Percentiles rank a stretch among this genome's conserved stretches.
phyloP scores from a whole-genome alignment of 2,888 invertebrate genomes.

The Synergus laeviventris region DNA sequence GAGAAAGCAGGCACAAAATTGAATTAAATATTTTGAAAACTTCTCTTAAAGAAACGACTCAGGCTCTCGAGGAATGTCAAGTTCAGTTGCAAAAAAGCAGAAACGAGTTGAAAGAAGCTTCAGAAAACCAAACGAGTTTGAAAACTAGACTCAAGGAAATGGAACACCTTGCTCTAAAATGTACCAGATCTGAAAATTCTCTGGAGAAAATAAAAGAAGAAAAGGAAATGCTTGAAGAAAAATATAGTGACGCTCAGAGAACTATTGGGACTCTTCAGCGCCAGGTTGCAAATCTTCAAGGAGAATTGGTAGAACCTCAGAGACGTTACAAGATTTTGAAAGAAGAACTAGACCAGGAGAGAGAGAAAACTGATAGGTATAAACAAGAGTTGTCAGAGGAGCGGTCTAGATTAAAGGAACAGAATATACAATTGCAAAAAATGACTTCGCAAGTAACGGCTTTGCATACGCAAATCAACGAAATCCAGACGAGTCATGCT shows the following conservation, averaged over 20 bases:
- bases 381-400: constrained; percentile 66
- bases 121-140: constrained; percentile 57
- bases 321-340: constrained; percentile 65
- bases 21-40: constrained; percentile 63
- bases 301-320: constrained; percentile 69
- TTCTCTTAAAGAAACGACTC: constrained; percentile 64
- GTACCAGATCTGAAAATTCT: constrained; percentile 61
- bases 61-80: constrained; percentile 67
- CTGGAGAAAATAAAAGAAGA: constrained; percentile 64
- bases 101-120: constrained; percentile 59
- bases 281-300: constrained; percentile 62
- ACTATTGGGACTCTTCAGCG: constrained; percentile 62
- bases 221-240: constrained; percentile 64
- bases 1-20: constrained; percentile 63
- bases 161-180: constrained; percentile 56
- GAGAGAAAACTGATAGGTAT: constrained; percentile 59
- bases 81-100: constrained; percentile 64
- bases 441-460: constrained; percentile 62
- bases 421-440: constrained; percentile 63
- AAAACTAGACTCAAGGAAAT: constrained; percentile 60
- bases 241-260: constrained; percentile 61
- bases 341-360: constrained; percentile 67
- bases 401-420: constrained; percentile 61
- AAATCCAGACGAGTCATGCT: constrained; percentile 62
- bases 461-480: constrained; percentile 63